Base-by-base conservation (phyloP, 2,888 invertebrate species). In the Trachelus tabidus region DNA sequence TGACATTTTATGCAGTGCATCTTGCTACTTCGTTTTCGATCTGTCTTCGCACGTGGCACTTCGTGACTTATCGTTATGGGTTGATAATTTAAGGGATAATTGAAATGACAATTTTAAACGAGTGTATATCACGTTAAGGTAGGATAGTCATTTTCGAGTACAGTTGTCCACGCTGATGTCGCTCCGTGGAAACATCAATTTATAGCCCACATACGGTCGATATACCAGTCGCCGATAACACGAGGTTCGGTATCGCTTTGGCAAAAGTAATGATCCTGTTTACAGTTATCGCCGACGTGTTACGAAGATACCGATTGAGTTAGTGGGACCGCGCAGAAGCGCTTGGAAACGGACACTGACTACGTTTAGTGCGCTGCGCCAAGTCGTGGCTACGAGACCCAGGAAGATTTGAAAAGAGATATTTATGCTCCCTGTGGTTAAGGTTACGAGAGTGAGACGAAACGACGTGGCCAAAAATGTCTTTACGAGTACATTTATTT, bases 201-300 rank as follows among this genome's bases (percentile, higher is more conserved):
- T 86, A 87, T 84, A 78, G 82, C 79, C 81, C 82, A 81, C 81
- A 81, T 81, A 81, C 80, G 79, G 75, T 80, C 81, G 80, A 81
- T 81, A 82, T 83, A 81, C 81, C 83, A 84, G 80, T 80, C 81
- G 79, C 80, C 83, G 84, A 85, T 84, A 84, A 82, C 81, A 83
- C 79, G 82, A 79, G 83, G 81, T 80, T 82, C 81, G 80, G 81
- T 84, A 85, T 87, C 85, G 83, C 85, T 85, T 84, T 82, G 81
- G 82, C 80, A 81, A 85, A 87, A 87, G 85, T 87, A 87, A 87
- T 85, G 86, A 85, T 85, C 85, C 86, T 86, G 87, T 85, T 87
- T 86, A 85, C 83, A 84, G 85, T 87, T 87, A 87, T 87, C 86
- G 84, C 79, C 81, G 82, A 83, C 84, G 81, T 83, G 85, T 86